Evolutionary conservation across 2,797 vertebrate species (phyloP).

Genomic region (Poeciliopsis infans): DNA sequence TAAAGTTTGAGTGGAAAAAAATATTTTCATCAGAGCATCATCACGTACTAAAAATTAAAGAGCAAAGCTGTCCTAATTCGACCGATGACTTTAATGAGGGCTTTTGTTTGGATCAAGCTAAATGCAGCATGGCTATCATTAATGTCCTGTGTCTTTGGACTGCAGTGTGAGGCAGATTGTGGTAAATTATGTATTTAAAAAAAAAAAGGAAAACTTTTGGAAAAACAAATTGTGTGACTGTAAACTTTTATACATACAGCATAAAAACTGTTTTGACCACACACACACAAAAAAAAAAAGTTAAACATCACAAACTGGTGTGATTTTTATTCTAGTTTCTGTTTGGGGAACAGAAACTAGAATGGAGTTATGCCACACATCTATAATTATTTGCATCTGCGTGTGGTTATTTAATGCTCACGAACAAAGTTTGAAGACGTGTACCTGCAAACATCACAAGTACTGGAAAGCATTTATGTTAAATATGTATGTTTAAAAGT

Average conservation of each 20-base stretch:
- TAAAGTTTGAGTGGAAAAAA: not conserved
- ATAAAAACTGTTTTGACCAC: not conserved
- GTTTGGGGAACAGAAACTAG: no score
- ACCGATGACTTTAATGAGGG: constrained; percentile 39
- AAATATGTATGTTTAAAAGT: not conserved
- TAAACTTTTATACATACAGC: not conserved
- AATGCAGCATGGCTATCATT: constrained; percentile 38
- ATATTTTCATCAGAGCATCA: constrained; percentile 34
- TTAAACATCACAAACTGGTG: not conserved
- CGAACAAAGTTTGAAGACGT: not conserved
- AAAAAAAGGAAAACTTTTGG: constrained; percentile 13
- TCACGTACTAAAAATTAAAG: constrained; percentile 36
- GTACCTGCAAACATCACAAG: not conserved
- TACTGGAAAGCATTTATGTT: not conserved
- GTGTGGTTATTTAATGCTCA: not conserved
- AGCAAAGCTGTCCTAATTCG: constrained; percentile 46
- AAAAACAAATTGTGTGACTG: not conserved
- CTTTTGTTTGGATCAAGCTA: constrained; percentile 41
- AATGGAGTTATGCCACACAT: not conserved
- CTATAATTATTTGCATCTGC: not conserved
- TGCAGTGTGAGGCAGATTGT: constrained; percentile 5
- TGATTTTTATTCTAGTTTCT: not conserved
- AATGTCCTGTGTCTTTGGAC: constrained; percentile 30
- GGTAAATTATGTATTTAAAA: not conserved
- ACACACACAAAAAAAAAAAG: not conserved